Conservation (phyloP, 2,888 invertebrate species). For the Iselma pallidipennis region DNA sequence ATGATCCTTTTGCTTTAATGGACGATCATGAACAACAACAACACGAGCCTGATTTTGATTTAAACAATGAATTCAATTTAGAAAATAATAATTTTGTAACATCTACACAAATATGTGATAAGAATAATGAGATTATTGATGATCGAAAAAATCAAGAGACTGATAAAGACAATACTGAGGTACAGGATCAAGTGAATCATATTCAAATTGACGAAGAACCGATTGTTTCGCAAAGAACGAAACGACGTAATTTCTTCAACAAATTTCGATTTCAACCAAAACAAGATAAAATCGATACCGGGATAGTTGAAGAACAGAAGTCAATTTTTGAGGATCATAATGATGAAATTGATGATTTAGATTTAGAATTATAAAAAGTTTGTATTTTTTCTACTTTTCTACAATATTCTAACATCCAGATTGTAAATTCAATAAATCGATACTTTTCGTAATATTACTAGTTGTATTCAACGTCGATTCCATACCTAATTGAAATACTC, state of each 20-base stretch:
- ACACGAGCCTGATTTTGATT: conserved; percentile 28
- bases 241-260: not conserved
- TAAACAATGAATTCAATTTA: conserved; percentile 49
- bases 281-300: not conserved
- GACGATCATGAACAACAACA: not conserved
- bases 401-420: conserved; percentile 67
- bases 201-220: not conserved
- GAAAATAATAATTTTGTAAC: not conserved
- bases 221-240: not conserved
- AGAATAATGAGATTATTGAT: not conserved
- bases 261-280: conserved; percentile 5
- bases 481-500: conserved; percentile 82
- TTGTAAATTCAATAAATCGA: conserved; percentile 80
- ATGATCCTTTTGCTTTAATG: conserved; percentile 34
- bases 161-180: not conserved
- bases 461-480: conserved; percentile 77
- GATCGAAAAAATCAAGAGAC: too few relatives aligned
- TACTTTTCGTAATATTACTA: conserved; percentile 75
- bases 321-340: conserved; percentile 1
- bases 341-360: conserved; percentile 18
- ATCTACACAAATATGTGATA: not conserved
- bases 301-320: too few relatives aligned
- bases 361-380: conserved; percentile 24
- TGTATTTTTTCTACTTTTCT: not conserved
- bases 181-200: not conserved